Evolutionary conservation across 2,888 invertebrate genomes (phyloP), one percentile per base, ranked within the genome.

Genomic region (Oxystoma pomonae): DNA sequence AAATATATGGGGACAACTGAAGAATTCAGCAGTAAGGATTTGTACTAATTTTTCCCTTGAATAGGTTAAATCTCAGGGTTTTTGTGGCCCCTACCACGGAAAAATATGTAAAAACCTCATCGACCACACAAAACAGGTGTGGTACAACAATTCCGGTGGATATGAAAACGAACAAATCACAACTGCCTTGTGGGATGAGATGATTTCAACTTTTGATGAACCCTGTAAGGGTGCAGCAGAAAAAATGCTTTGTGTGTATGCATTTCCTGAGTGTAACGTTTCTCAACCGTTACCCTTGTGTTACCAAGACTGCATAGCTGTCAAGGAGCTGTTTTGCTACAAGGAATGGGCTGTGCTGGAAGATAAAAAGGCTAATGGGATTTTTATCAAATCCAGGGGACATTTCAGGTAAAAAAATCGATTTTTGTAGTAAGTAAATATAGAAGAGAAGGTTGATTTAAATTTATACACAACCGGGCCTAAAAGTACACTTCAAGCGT

Each of bases 221-320:
- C 90, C 93, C 52, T 97, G 97, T 80, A 86, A 91, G 64, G 88
- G 87, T 68, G 91, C 91, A 64, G 96, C 96, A 57, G 94, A 95
- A 83, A 92, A 89, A 84, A 84, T 97, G 77, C 82, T 97, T 16
- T 97, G 97, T 80, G 88, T 92, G 63, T 95, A 93, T 81, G 94
- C 96, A 58, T 97, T 96, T 81, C 96, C 96, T 76, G 84, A 89
- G 65, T 77, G 76, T 64, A 81, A 87, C 72, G 86, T 86, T 74
- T 83, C 88, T 58, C 84, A 85, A 64, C 87, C 90, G 1, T 82
- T 94, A 64, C 93, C 94, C 2, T 82, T 96, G 2, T 96, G 96
- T 80, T 91, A 92, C 75, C 96, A 97, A 83, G 96, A 96, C 77
- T 98, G 97, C 77, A 87, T 92, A 77, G 96, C 96, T 60, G 91